A percentile compares a stretch with the other conserved stretches of the same genome.
These are phyloP conservation scores for Drosophila borealis DNA, from an alignment of 2,888 invertebrate species.

Conservation along the genomic window DNA sequence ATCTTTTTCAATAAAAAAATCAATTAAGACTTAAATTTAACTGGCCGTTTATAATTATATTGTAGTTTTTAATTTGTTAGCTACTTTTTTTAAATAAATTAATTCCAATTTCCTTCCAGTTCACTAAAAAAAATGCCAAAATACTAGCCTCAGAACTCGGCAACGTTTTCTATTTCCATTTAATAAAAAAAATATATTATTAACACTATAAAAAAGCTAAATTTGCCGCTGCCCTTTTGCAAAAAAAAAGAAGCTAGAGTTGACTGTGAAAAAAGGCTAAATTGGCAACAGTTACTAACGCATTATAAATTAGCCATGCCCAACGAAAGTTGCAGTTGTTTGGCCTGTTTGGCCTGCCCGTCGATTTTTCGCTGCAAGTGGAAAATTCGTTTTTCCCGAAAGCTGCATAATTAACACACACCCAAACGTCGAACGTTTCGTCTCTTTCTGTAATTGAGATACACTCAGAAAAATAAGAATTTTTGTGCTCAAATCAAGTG, in stretches of 20 bases:
- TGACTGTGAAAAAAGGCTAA: conserved; percentile 5
- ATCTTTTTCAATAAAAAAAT: neutral
- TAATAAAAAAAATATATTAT: too few species aligned
- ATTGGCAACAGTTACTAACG: conserved; percentile 20
- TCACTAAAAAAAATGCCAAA: neutral
- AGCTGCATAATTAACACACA: conserved; percentile 58
- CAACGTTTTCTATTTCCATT: too few species aligned
- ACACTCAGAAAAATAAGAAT: conserved; percentile 1
- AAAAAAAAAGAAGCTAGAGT: neutral
- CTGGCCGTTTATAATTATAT: too few species aligned
- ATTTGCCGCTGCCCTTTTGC: neutral
- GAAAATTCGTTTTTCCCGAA: conserved; percentile 35
- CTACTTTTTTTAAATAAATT: too few species aligned
- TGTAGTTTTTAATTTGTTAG: too few species aligned
- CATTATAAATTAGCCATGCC: conserved; percentile 56
- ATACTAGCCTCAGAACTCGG: neutral
- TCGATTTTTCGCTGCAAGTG: conserved; percentile 56
- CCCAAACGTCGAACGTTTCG: neutral
- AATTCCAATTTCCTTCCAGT: too few species aligned
- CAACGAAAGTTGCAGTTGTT: conserved; percentile 62
- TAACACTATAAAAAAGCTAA: neutral
- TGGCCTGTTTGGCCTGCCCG: conserved; percentile 63
- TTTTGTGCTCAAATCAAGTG: too few species aligned
- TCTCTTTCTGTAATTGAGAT: conserved; percentile 30
- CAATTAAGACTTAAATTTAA: too few species aligned